A percentile compares a stretch with the other conserved stretches of the same genome.
These are phyloP conservation scores for Telmatherina bonti DNA, from an alignment of 2,797 vertebrate species.

Conservation along the genomic window DNA sequence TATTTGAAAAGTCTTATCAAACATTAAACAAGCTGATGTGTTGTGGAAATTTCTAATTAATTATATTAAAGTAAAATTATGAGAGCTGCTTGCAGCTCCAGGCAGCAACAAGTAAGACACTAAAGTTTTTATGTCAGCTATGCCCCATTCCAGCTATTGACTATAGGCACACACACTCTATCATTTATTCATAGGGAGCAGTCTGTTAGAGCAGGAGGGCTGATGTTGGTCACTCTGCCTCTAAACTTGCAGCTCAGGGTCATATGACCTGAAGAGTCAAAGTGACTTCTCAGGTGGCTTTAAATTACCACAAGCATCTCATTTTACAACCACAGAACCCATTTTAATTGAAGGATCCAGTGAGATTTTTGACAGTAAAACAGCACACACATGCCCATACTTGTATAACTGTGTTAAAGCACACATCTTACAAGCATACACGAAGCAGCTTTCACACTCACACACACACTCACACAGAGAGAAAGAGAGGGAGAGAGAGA, in stretches of 20 bases:
- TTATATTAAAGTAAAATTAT: slow-evolving; percentile 5
- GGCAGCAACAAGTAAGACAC: slow-evolving; percentile 37
- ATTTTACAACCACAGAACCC: slow-evolving; percentile 25
- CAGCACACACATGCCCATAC: slow-evolving; percentile 7
- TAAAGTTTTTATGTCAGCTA: slow-evolving; percentile 36
- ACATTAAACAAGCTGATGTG: not conserved
- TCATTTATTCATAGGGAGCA: slow-evolving; percentile 77
- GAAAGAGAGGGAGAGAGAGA: slow-evolving; percentile 6
- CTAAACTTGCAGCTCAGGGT: slow-evolving; percentile 56
- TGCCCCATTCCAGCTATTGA: slow-evolving; percentile 51
- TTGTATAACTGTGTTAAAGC: not conserved
- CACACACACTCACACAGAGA: slow-evolving; percentile 12
- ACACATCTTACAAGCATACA: slow-evolving; percentile 22
- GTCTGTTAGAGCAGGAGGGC: slow-evolving; percentile 62
- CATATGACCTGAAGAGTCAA: slow-evolving; percentile 29
- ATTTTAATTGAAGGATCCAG: slow-evolving; percentile 12
- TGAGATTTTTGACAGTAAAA: slow-evolving; percentile 17
- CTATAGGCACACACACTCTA: slow-evolving; percentile 54
- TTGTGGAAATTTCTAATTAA: not conserved
- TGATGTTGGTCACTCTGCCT: slow-evolving; percentile 53
- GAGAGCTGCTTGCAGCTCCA: not conserved
- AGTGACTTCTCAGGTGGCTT: slow-evolving; percentile 17
- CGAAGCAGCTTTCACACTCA: slow-evolving; percentile 17
- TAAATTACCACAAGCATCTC: slow-evolving; percentile 22
- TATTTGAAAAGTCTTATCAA: not conserved